Percentiles rank a stretch among this genome's conserved stretches.
These are phyloP conservation scores for Euproctis similis DNA, from an alignment of 2,888 invertebrate genomes.

Conservation along the genomic window DNA sequence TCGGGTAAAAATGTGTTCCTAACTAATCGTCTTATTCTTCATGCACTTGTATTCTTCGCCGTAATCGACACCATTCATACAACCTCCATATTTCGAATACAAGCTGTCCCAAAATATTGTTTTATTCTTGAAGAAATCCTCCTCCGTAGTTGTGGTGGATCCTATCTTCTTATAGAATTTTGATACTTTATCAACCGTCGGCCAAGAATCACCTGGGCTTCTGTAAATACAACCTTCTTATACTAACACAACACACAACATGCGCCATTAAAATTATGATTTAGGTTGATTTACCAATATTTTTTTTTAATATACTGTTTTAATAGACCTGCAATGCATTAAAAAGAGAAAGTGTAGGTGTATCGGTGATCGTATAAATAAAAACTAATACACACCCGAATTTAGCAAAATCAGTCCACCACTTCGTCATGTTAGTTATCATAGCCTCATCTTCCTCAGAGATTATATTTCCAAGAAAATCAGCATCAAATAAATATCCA, in stretches of 20 bases:
- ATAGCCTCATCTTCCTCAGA: constrained; percentile 6
- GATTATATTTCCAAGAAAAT: constrained; percentile 1
- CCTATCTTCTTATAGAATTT: background rate
- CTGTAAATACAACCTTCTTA: background rate
- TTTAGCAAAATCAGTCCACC: constrained; percentile 27
- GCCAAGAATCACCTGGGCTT: background rate
- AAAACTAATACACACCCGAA: constrained; percentile 14
- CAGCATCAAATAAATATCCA: constrained; percentile 32
- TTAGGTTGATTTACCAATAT: too few relatives aligned
- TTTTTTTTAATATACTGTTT: too few relatives aligned
- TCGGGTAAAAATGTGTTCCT: too few relatives aligned
- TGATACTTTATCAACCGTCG: background rate
- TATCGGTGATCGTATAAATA: too few relatives aligned
- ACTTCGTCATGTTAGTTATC: constrained; percentile 8
- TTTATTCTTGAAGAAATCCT: background rate
- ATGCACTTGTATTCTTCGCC: background rate
- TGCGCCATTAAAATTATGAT: too few relatives aligned
- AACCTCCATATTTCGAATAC: background rate
- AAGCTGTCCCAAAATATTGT: background rate
- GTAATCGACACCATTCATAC: background rate
- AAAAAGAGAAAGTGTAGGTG: too few relatives aligned
- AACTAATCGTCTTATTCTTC: background rate
- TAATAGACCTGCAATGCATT: too few relatives aligned
- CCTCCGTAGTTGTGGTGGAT: background rate
- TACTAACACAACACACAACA: too few relatives aligned